Evolutionary conservation across 2,113 vertebrate genomes (phyloP).

Genomic region (Chloroceryle aenea): DNA sequence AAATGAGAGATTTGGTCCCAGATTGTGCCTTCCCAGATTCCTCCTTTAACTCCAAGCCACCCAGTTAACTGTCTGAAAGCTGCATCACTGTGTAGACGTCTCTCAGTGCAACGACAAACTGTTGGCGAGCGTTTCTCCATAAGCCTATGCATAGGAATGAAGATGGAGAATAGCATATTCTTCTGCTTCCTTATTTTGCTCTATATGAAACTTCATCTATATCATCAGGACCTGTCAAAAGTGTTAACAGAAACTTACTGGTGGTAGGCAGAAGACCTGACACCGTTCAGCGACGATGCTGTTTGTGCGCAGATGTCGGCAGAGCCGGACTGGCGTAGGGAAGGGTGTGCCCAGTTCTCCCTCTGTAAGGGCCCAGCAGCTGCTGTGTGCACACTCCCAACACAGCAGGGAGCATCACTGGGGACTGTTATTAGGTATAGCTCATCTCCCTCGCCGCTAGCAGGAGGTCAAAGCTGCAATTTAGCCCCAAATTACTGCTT

Average conservation of each 20-base stretch:
- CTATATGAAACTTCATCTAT: background rate
- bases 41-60: background rate
- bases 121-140: background rate
- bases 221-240: background rate
- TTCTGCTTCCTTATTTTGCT: slow-evolving; percentile 9
- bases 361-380: background rate
- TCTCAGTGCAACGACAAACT: background rate
- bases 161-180: background rate
- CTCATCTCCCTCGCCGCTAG: background rate
- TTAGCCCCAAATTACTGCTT: background rate
- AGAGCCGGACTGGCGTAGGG: background rate
- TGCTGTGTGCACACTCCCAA: background rate
- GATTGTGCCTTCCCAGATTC: background rate
- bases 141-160: background rate
- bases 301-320: background rate
- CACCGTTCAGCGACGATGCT: background rate
- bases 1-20: background rate
- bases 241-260: background rate
- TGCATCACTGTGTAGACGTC: background rate
- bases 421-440: background rate
- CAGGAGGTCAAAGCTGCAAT: background rate
- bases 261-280: background rate
- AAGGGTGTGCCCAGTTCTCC: background rate
- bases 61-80: background rate
- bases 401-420: background rate